A percentile compares a stretch with the other conserved stretches of the same genome.
Evolutionary conservation across 1,140 invertebrate species (phyloP).

Genomic region (Pemphigus obesinymphae): DNA sequence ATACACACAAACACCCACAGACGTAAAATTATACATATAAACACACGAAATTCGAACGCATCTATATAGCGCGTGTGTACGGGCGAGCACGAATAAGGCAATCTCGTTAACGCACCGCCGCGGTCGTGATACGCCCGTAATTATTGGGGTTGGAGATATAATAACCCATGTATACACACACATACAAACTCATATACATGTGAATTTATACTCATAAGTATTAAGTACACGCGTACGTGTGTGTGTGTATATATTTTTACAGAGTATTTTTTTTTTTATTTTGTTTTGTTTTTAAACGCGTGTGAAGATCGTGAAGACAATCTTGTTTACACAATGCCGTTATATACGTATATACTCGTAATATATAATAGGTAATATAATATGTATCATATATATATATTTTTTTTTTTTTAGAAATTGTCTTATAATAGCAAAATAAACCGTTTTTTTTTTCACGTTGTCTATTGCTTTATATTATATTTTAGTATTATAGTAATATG

Average conservation of each 20-base stretch:
- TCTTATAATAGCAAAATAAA: background rate
- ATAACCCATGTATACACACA: background rate
- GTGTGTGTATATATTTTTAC: background rate
- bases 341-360: background rate
- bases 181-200: background rate
- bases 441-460: background rate
- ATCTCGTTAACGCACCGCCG: constrained; percentile 13
- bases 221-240: background rate
- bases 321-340: constrained; percentile 20
- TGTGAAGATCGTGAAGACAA: constrained; percentile 20
- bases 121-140: constrained; percentile 21
- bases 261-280: background rate
- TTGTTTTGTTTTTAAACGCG: background rate
- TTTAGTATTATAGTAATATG: background rate
- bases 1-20: background rate
- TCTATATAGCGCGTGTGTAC: background rate
- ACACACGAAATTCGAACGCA: background rate
- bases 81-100: constrained; percentile 8
- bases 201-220: background rate
- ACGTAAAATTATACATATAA: too few relatives aligned
- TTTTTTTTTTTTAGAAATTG: background rate
- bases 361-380: background rate
- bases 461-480: background rate
- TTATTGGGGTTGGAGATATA: constrained; percentile 15
- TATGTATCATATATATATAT: background rate